Percentiles rank a stretch among this genome's conserved stretches.
Conservation (phyloP, 1,140 invertebrate species). For the Drosophila suzukii region DNA sequence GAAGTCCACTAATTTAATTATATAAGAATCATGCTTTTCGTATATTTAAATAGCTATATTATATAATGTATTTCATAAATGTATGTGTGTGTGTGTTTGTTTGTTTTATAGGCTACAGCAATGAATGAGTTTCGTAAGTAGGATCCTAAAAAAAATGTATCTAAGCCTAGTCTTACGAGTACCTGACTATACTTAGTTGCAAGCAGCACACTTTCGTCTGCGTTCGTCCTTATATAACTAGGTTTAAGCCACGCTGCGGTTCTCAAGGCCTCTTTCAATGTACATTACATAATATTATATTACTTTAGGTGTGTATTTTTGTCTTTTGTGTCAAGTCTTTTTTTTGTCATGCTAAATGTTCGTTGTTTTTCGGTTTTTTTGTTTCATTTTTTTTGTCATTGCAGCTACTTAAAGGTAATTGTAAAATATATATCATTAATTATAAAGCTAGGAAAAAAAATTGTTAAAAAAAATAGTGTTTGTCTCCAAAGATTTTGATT, state of each 20-base stretch:
- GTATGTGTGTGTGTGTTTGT: conserved; percentile 8
- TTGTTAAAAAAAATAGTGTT: conserved; percentile 16
- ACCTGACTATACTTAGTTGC: conserved; percentile 22
- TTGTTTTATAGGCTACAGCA: conserved; percentile 47
- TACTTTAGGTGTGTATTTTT: conserved; percentile 22
- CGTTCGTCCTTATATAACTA: conserved; percentile 19
- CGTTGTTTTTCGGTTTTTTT: conserved; percentile 40
- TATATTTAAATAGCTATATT: conserved; percentile 39
- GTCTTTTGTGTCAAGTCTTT: conserved; percentile 28
- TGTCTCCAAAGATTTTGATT: conserved; percentile 29
- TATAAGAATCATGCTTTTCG: conserved; percentile 36
- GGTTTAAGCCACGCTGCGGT: conserved; percentile 76
- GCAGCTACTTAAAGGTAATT: conserved; percentile 32
- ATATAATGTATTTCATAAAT: conserved; percentile 8
- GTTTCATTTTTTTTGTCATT: conserved; percentile 18
- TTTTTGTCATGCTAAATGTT: conserved; percentile 42
- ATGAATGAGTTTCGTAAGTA: conserved; percentile 54
- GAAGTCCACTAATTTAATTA: conserved; percentile 69
- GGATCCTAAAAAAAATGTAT: conserved; percentile 25
- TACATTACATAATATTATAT: conserved; percentile 39
- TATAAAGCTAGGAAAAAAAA: conserved; percentile 28
- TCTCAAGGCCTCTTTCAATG: conserved; percentile 70
- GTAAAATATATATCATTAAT: conserved; percentile 14
- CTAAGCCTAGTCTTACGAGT: conserved; percentile 40
- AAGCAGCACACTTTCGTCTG: conserved; percentile 26